Base-by-base conservation (phyloP, 2,888 invertebrate genomes). In the Erynnis tages region DNA sequence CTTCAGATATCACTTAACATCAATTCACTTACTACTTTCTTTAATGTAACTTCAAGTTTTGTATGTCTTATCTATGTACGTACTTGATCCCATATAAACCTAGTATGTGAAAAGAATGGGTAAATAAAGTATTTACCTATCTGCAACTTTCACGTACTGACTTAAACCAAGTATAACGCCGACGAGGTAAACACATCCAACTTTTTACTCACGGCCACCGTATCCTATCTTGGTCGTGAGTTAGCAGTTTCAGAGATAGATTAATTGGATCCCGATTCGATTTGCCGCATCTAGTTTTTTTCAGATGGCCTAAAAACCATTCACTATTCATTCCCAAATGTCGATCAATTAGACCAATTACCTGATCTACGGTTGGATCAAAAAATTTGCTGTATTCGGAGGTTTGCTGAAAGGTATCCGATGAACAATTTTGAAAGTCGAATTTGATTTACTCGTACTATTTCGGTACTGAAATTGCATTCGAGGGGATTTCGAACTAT, bases 241-340 rank as follows among this genome's bases (percentile, higher is more conserved):
- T 16, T 46, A 6, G 46, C 35, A 46, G 46, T 46, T 38, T 38
- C 47, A 38, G 30, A 48, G 38, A 48, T 38, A 48, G 38, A 48
- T 48, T 48, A 48, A 48, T 48, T 48, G 38, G 47, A 48, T 38
- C 47, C 11, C 19, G 30, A 38, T 48, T 21, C 47, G 38, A 48
- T 48, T 30, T 38, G 38, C 30, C 37, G 38, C 13, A 21, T 38
- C 19, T 21, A 38, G 14, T 48, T 48, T 46, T 46, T 48, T 48
- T 17, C 32, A 14, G 19, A 10, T 21, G 38, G 16, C 32, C 21
- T 32, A 23, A 23, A 29, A 48, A 30, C 48, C 10, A 29, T 38
- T 25, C 23, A 23, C 23, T 10, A 13, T 34, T 45, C 45, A 14
- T 30, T 44, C 14, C 13, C 30, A 35, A 32, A 16, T 16, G 25